Conservation (phyloP, 2,888 invertebrate species). For the Leuctra nigra region DNA sequence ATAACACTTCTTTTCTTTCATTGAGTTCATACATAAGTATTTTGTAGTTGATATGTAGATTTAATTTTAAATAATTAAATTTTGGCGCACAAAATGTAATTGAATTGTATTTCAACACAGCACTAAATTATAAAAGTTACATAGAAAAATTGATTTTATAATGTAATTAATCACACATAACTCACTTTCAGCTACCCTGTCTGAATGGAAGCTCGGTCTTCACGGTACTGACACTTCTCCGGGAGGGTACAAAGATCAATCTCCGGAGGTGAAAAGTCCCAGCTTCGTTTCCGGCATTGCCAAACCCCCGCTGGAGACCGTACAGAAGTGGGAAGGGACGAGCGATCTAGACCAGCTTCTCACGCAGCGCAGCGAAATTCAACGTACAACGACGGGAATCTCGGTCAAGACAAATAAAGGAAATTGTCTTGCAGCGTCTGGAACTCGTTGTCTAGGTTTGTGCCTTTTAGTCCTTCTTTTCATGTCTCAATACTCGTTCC, state of each 20-base stretch:
- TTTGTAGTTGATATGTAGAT: too few relatives aligned
- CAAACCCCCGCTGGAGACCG: background rate
- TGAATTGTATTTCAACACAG: too few relatives aligned
- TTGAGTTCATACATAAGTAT: too few relatives aligned
- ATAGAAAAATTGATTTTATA: too few relatives aligned
- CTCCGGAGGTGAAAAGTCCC: background rate
- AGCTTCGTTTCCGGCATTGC: background rate
- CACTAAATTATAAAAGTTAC: too few relatives aligned
- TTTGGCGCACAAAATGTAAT: too few relatives aligned
- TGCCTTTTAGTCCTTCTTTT: constrained; percentile 26
- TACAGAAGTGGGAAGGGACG: background rate
- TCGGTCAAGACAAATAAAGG: background rate
- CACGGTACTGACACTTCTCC: constrained; percentile 64
- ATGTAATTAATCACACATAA: too few relatives aligned
- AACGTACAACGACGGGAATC: constrained; percentile 38
- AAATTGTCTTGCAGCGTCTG: background rate
- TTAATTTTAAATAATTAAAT: too few relatives aligned
- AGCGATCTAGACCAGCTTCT: constrained; percentile 11
- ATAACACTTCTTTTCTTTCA: too few relatives aligned
- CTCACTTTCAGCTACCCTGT: constrained; percentile 48
- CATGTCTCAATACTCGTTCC: background rate
- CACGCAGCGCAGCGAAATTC: constrained; percentile 33
- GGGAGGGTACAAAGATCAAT: constrained; percentile 34
- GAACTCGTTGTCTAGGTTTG: constrained; percentile 30
- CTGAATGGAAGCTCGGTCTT: constrained; percentile 75